These are phyloP conservation scores for Pseudachorutes palmiensis DNA, from an alignment of 1,140 invertebrate species.

Conservation along the genomic window DNA sequence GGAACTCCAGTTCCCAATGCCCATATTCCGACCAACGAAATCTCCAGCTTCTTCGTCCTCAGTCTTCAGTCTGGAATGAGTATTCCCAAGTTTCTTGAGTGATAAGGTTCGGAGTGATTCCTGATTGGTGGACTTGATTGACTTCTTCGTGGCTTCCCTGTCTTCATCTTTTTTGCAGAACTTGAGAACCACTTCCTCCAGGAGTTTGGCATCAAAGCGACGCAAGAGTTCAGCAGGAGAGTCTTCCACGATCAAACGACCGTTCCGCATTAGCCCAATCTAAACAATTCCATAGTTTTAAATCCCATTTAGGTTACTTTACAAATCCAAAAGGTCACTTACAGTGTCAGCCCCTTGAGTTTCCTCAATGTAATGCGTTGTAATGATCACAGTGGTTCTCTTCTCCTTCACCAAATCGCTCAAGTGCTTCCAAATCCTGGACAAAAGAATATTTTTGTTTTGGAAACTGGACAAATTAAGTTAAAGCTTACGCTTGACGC, in stretches of 20 bases:
- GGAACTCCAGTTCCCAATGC: conserved; percentile 8
- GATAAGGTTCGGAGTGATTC: neutral
- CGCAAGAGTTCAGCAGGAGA: conserved; percentile 45
- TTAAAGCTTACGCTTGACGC: conserved; percentile 20
- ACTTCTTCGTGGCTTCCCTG: neutral
- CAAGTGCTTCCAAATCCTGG: conserved; percentile 30
- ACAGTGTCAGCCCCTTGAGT: conserved; percentile 25
- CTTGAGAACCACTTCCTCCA: conserved; percentile 51
- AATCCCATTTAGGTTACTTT: neutral
- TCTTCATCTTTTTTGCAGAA: conserved; percentile 42
- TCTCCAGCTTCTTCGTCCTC: neutral
- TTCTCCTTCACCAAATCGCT: conserved; percentile 17
- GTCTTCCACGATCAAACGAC: conserved; percentile 47
- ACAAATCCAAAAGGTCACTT: neutral
- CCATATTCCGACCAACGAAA: neutral
- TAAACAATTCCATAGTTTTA: neutral
- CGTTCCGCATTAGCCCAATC: conserved; percentile 49
- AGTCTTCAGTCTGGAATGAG: neutral
- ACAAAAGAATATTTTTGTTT: neutral
- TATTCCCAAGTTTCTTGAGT: neutral
- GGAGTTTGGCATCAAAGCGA: conserved; percentile 42
- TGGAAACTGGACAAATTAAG: neutral
- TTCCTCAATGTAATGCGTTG: conserved; percentile 34
- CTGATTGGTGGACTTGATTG: neutral
- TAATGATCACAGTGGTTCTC: conserved; percentile 30